Evolutionary conservation across 1,140 invertebrate species (phyloP).

Genomic region (Rhyzopertha dominica): DNA sequence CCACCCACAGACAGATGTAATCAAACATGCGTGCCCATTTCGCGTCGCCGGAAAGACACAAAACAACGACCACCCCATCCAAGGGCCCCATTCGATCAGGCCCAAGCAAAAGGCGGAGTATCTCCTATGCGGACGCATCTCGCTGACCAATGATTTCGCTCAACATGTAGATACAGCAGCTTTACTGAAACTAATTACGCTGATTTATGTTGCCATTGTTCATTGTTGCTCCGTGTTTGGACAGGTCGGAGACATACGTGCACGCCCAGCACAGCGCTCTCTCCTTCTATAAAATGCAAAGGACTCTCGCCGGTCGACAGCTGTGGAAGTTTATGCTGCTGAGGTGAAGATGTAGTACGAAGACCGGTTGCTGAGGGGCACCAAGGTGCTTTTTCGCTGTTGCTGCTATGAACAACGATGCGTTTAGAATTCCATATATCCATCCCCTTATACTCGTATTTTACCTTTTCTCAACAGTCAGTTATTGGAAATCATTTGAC

Average conservation of each 20-base stretch:
- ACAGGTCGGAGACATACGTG: conserved; percentile 40
- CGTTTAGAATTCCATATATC: no score
- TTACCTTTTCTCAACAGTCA: no score
- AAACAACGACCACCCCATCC: no score
- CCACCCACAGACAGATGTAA: no score
- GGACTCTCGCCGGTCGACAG: conserved; percentile 27
- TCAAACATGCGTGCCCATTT: no score
- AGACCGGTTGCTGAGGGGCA: no score
- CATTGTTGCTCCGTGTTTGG: conserved; percentile 51
- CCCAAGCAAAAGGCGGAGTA: conserved; percentile 42
- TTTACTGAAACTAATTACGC: conserved; percentile 59
- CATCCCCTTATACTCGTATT: no score
- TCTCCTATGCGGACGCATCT: conserved; percentile 33
- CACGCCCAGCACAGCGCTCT: conserved; percentile 41
- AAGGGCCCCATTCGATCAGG: conserved; percentile 37
- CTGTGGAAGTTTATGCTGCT: conserved; percentile 33
- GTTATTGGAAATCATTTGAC: no score
- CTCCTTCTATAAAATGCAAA: no score
- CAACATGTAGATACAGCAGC: conserved; percentile 46
- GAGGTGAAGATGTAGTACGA: conserved; percentile 8
- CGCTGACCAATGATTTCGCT: conserved; percentile 43
- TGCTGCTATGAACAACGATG: no score
- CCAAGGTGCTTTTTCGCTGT: no score
- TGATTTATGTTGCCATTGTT: conserved; percentile 63
- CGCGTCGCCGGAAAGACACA: no score